Evolutionary conservation across 2,113 vertebrate genomes (phyloP).

Genomic region (Pluvianellus socialis): DNA sequence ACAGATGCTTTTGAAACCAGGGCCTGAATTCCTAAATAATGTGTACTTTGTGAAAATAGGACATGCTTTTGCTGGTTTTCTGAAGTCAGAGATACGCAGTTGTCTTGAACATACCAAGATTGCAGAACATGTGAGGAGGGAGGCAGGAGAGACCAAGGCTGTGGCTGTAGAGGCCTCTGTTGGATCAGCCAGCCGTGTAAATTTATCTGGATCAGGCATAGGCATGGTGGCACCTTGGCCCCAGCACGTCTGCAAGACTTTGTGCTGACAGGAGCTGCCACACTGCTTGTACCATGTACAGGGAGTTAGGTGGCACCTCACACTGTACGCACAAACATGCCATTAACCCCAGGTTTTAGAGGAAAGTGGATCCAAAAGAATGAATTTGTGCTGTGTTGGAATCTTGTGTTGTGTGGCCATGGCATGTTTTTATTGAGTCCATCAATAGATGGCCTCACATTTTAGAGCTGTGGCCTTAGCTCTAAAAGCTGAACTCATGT

Average conservation of each 20-base stretch:
- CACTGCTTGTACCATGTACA: rapidly evolving
- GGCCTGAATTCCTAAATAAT: neutral
- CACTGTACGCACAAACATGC: neutral
- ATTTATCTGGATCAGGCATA: neutral
- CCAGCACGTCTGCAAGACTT: neutral
- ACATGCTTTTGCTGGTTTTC: neutral
- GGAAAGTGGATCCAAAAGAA: neutral
- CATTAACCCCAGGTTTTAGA: neutral
- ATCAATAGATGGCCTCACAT: too few species aligned
- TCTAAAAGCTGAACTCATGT: neutral
- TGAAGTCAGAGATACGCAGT: neutral
- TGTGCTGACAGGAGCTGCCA: neutral
- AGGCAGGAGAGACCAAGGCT: neutral
- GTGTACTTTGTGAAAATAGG: neutral
- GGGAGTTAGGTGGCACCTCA: neutral
- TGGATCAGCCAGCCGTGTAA: neutral
- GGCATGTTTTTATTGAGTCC: neutral
- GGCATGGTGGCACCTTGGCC: neutral
- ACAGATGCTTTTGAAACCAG: neutral
- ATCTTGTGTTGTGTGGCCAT: neutral
- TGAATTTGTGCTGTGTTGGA: neutral
- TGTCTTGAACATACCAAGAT: neutral
- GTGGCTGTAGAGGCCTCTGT: neutral
- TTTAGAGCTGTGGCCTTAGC: neutral
- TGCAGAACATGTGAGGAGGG: neutral